Percentiles rank a stretch among this genome's conserved stretches.
These are phyloP conservation scores for Cordilura impudica DNA, from an alignment of 2,888 invertebrate genomes.

Conservation along the genomic window DNA sequence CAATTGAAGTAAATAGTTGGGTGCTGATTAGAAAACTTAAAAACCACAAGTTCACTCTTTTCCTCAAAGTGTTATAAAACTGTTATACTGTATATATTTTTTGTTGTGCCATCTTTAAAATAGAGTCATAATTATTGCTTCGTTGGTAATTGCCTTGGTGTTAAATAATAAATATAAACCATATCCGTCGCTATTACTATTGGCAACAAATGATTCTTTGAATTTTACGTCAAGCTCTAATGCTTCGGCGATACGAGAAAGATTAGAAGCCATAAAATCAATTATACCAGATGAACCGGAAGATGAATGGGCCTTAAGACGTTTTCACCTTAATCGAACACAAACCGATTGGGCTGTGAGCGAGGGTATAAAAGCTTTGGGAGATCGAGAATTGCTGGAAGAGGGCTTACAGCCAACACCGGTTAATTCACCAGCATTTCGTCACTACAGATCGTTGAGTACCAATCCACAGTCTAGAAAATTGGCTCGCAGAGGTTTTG, in stretches of 20 bases:
- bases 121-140: constrained; percentile 71
- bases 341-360: constrained; percentile 78
- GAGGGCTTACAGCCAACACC: constrained; percentile 77
- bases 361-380: constrained; percentile 81
- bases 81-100: not conserved
- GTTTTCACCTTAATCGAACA: constrained; percentile 56
- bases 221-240: constrained; percentile 25
- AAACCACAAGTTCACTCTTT: constrained; percentile 3
- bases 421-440: constrained; percentile 82
- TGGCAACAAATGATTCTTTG: constrained; percentile 62
- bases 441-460: constrained; percentile 85
- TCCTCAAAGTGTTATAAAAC: not conserved
- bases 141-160: constrained; percentile 66
- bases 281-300: constrained; percentile 70
- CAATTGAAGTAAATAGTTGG: constrained; percentile 13
- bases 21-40: constrained; percentile 13
- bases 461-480: constrained; percentile 82
- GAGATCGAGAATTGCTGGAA: constrained; percentile 80
- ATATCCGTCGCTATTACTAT: constrained; percentile 25
- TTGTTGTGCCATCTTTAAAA: not conserved
- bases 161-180: constrained; percentile 48
- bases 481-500: constrained; percentile 83
- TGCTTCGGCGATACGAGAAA: constrained; percentile 60
- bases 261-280: constrained; percentile 58
- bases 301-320: constrained; percentile 67